These are phyloP conservation scores for Aptenodytes forsteri DNA, from an alignment of 2,113 vertebrate species.

Conservation along the genomic window DNA sequence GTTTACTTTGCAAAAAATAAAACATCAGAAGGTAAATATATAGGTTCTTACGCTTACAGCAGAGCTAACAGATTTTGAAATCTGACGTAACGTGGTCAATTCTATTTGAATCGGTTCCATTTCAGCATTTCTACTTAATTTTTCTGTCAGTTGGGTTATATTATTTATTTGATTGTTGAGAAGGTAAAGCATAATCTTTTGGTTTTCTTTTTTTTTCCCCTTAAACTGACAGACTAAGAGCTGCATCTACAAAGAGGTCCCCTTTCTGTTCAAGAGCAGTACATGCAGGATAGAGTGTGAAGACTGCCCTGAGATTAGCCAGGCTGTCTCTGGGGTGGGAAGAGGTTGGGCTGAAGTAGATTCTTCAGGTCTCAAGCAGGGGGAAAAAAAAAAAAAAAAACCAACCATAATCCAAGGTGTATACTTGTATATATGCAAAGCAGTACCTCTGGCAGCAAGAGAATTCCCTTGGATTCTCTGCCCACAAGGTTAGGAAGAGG, in stretches of 20 bases:
- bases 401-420: neutral
- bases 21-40: neutral
- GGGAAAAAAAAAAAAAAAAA: accelerated
- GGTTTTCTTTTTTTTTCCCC: no score
- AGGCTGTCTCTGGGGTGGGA: neutral
- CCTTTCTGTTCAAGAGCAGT: neutral
- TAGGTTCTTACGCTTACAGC: neutral
- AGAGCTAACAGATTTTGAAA: neutral
- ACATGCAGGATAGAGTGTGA: neutral
- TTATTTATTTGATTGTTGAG: neutral
- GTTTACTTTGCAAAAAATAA: neutral
- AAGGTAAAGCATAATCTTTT: neutral
- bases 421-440: neutral
- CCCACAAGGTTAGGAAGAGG: neutral
- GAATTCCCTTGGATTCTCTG: neutral
- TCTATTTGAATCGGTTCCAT: neutral
- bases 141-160: no score
- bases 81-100: neutral
- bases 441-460: neutral
- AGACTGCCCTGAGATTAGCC: neutral
- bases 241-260: neutral
- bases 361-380: neutral
- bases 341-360: neutral
- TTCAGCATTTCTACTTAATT: neutral
- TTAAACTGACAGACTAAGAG: neutral